A percentile compares a stretch with the other conserved stretches of the same genome.
Conservation (phyloP, 2,797 vertebrate species). For the Dryobates pubescens region DNA sequence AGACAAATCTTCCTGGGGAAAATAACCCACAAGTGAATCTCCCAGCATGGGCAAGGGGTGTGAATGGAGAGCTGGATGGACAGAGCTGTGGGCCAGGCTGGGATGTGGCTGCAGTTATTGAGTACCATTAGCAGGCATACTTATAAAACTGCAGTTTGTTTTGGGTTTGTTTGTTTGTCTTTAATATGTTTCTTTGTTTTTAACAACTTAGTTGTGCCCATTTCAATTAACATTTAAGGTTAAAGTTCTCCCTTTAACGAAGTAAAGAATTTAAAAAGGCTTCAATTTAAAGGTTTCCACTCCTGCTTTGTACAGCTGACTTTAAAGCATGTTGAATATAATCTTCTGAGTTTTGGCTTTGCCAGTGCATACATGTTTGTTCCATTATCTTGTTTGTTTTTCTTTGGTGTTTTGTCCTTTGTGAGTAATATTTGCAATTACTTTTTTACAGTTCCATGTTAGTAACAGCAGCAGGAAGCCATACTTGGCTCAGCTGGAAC, state of each 20-base stretch:
- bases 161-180: neutral
- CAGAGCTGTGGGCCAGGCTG: neutral
- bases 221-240: neutral
- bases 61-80: neutral
- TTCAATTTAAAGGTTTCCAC: neutral
- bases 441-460: neutral
- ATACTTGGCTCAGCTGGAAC: conserved; percentile 44
- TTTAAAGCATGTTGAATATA: conserved; percentile 9
- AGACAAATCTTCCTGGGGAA: neutral
- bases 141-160: neutral
- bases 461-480: conserved; percentile 44
- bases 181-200: neutral
- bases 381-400: conserved; percentile 20
- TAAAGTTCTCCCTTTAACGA: neutral
- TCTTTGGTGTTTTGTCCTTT: neutral
- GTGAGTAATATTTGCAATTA: conserved; percentile 36
- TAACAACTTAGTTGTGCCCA: neutral
- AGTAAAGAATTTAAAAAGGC: neutral
- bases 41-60: too few relatives aligned
- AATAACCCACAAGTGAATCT: neutral
- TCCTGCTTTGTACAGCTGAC: neutral
- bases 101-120: neutral
- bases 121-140: neutral
- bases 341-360: conserved; percentile 1
- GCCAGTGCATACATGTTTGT: neutral